A percentile compares a stretch with the other conserved stretches of the same genome.
phyloP scores from a whole-genome alignment of 2,113 vertebrate genomes.

The Limanda limanda region DNA sequence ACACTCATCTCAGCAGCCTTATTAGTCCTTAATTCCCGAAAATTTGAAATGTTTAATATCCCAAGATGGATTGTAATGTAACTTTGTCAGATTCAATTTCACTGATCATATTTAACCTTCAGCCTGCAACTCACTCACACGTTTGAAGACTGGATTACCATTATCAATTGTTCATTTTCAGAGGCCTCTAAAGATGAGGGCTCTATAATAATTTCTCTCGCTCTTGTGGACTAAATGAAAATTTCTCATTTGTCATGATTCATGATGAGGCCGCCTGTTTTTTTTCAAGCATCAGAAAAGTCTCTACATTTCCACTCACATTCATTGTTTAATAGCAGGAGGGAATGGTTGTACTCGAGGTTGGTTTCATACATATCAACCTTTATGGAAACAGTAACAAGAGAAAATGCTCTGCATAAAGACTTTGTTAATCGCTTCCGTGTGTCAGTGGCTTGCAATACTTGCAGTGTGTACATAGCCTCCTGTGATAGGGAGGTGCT shows the following conservation, averaged over 20 bases:
- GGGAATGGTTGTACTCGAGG: neutral
- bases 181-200: slow-evolving; percentile 33
- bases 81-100: slow-evolving; percentile 85
- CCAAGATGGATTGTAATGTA: slow-evolving; percentile 87
- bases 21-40: slow-evolving; percentile 85
- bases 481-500: neutral
- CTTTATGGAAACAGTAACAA: neutral
- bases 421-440: too few relatives aligned
- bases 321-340: slow-evolving; percentile 4
- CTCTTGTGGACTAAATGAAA: slow-evolving; percentile 33
- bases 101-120: slow-evolving; percentile 83
- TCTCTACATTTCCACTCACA: slow-evolving; percentile 20
- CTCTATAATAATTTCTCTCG: slow-evolving; percentile 57
- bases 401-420: neutral
- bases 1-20: slow-evolving; percentile 77
- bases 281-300: neutral
- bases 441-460: too few relatives aligned
- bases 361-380: slow-evolving; percentile 8
- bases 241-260: slow-evolving; percentile 47
- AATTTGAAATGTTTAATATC: slow-evolving; percentile 88
- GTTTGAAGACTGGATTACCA: slow-evolving; percentile 71
- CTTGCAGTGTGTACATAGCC: neutral
- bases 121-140: slow-evolving; percentile 71
- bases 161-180: slow-evolving; percentile 70
- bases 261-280: slow-evolving; percentile 11